These are phyloP conservation scores for Sparus aurata DNA, from an alignment of 2,797 vertebrate genomes.

Conservation along the genomic window DNA sequence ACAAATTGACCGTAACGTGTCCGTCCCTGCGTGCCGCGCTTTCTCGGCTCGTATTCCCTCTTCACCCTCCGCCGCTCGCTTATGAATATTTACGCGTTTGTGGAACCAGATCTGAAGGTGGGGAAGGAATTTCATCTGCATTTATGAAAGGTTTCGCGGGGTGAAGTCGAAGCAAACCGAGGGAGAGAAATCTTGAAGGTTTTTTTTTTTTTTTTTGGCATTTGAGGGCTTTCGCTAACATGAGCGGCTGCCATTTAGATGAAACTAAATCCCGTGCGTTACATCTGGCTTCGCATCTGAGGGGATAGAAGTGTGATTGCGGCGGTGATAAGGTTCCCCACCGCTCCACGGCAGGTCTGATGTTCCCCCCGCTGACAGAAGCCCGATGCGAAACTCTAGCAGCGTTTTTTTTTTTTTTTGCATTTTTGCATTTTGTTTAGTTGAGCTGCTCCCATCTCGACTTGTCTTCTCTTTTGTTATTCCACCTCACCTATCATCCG, in stretches of 20 bases:
- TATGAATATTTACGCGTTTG: slow-evolving; percentile 69
- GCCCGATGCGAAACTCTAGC: slow-evolving; percentile 3
- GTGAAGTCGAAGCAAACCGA: slow-evolving; percentile 3
- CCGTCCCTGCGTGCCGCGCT: slow-evolving; percentile 30
- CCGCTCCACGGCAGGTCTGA: slow-evolving; percentile 28
- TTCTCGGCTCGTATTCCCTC: background rate
- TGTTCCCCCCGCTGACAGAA: slow-evolving; percentile 27
- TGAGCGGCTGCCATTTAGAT: slow-evolving; percentile 33
- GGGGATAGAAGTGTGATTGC: slow-evolving; percentile 21
- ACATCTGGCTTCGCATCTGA: slow-evolving; percentile 5
- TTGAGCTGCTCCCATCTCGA: slow-evolving; percentile 20
- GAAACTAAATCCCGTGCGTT: background rate
- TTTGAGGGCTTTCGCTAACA: slow-evolving; percentile 33
- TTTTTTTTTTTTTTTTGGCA: slow-evolving; percentile 15
- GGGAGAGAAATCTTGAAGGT: background rate
- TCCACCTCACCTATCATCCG: slow-evolving; percentile 30
- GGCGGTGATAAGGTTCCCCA: slow-evolving; percentile 10
- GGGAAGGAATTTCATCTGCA: slow-evolving; percentile 46
- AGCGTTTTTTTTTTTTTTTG: background rate
- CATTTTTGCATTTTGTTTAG: slow-evolving; percentile 27
- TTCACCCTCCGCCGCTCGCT: slow-evolving; percentile 16
- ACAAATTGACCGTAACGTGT: slow-evolving; percentile 33
- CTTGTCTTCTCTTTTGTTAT: background rate
- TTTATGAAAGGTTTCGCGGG: slow-evolving; percentile 18
- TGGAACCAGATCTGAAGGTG: slow-evolving; percentile 47